phyloP scores from a whole-genome alignment of 2,888 invertebrate genomes.

The Cactoblastis cactorum region DNA sequence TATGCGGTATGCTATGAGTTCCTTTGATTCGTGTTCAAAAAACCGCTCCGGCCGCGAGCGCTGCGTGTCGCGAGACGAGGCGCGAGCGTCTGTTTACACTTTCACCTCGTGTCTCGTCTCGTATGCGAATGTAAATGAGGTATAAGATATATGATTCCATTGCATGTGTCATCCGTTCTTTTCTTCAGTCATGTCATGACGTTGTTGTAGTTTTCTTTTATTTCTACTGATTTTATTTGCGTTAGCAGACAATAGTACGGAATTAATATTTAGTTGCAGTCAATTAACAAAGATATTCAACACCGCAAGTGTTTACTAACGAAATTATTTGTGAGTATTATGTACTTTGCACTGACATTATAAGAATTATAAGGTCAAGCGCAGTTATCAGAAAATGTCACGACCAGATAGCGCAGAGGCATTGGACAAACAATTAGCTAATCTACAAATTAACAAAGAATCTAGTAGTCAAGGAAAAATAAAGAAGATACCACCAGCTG shows the following conservation, averaged over 20 bases:
- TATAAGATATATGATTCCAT: too few species aligned
- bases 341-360: not conserved
- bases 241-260: not conserved
- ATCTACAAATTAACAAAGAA: conserved; percentile 81
- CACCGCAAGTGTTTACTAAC: not conserved
- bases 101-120: too few species aligned
- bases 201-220: not conserved
- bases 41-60: too few species aligned
- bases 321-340: not conserved
- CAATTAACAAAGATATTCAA: not conserved
- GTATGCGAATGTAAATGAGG: too few species aligned
- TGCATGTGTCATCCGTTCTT: conserved; percentile 13
- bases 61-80: too few species aligned
- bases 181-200: not conserved
- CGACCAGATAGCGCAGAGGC: conserved; percentile 79
- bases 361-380: conserved; percentile 27
- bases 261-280: not conserved
- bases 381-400: conserved; percentile 46
- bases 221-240: not conserved
- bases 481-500: conserved; percentile 86
- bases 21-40: too few species aligned
- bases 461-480: conserved; percentile 44
- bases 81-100: too few species aligned
- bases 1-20: too few species aligned
- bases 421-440: conserved; percentile 85